Base-by-base conservation (phyloP, 2,113 vertebrate genomes). In the Micronycteris hirsuta region DNA sequence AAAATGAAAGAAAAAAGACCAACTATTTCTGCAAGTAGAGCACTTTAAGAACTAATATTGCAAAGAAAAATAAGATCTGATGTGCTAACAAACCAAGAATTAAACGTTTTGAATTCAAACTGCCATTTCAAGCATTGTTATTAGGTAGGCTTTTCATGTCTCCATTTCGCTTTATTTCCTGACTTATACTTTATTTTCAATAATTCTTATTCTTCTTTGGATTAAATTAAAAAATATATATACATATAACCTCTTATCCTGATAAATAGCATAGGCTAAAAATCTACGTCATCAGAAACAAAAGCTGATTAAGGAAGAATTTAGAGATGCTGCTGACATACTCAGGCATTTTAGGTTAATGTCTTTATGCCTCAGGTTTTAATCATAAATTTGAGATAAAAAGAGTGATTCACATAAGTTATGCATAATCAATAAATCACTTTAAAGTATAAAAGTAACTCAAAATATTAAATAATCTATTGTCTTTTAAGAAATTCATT, bases 141-240 rank as follows among this genome's bases (percentile, higher is more conserved):
- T 22, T 31, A 92, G 17, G 52, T 7, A 91, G 52, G 61, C 4
- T 74, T 95, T 93, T 63, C 45, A 86, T 26, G 11, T 4, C 54
- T 56, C 38, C 83, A 70, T 76, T 93, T 58, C 43, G 76, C 56
- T 90, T 71, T 87, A 93, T 94, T 94, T 94, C 17, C 38, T 94
- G 33, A 87, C 77, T 77, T 76, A 41, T 7, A 92, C 28, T 87
- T 96, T 85, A 83, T 87, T 96, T 94, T 96, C 24, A 94, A 33
- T 86, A 83, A 77, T 82, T 95, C 68, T 68, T 77, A 77, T 82
- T 95, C 68, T 68, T 86, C 16, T 77, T 87, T 65, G 47, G 26
- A 20, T 81, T 96, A 85, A 93, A 86, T 3, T 85, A 19, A 89
- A 19, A 89, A 91, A 81, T 43, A 52, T 15, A 71, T 16, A 74